Evolutionary conservation across 2,888 invertebrate species (phyloP), one percentile per base, ranked within the genome.

Genomic region (Himalopsyche anomala): DNA sequence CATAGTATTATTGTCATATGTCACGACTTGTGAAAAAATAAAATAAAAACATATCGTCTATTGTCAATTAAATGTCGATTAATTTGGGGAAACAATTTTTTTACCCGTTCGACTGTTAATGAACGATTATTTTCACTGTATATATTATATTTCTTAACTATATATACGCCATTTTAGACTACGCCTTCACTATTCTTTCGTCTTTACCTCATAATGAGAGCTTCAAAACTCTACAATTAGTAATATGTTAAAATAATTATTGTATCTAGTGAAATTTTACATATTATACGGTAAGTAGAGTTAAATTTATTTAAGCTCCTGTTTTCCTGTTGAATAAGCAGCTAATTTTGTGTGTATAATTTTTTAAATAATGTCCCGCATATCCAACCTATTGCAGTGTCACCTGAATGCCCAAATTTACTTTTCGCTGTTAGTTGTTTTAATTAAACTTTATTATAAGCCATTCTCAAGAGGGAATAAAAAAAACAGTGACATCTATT

Each of bases 231-330:
- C 74, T 36, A 15, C 19, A 74, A 5, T 74, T 74, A 74, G 38
- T 38, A 38, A 38, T 74, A 74, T 28, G 8, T 38, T 36, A 36
- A 3, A 74, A 38, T 74, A 74, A 38, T 36, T 38, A 74, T 74
- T 74, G 28, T 74, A 74, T 74, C 36, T 74, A 74, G 74, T 36
- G 36, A 74, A 74, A 74, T 74, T 74, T 74, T 74, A 74, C 74
- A 74, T 74, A 2, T 74, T 74, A 74, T 2, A 74, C 38, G n/a
- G 15, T 69, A 69, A 69, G 19, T 74, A 36, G 38, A 74, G 5
- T 36, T 12, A 36, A 36, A 36, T 38, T 74, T 74, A 36, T 74
- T n/a, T 62, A 19, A n/a, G 19, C 62, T 9, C 8, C 15, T 62
- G 62, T 62, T 62, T 62, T 62, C 62, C 28, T 51, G 51, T 4